Evolutionary conservation across 2,888 invertebrate species (phyloP), one percentile per base, ranked within the genome.

Genomic region (Cynaeus angustus): DNA sequence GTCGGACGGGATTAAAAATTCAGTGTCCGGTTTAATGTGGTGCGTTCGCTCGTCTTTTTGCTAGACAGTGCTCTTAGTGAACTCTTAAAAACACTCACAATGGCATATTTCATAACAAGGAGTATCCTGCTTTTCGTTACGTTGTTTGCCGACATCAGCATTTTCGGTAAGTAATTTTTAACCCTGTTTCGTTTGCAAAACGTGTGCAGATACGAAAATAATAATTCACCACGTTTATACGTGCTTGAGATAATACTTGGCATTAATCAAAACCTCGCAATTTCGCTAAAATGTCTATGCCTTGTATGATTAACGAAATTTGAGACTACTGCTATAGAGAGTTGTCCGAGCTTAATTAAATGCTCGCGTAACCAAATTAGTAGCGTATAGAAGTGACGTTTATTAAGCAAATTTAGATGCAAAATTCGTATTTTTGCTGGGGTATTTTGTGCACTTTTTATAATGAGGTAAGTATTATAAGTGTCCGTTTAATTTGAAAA

Each of bases 91-190:
- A 59, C 50, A 67, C 67, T 67, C 30, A 37, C 38, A 48, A 73
- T 73, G 73, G 73, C 65, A 28, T 70, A 56, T 53, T 64, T 71
- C 38, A 66, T 73, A 64, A 69, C 73, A 43, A 66, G 71, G 58
- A 71, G 70, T 66, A 66, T 72, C 46, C 67, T 70, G 41, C 52
- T 73, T 3, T 73, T 71, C 48, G 65, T 58, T 7, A 66, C 66
- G 12, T 28, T 73, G 14, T 73, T 73, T 50, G 73, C 68, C 1
- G 67, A 72, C 50, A 65, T 73, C 62, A 61, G 71, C 65, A 48
- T 73, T 68, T 67, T 72, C 37, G 73, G 73, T 73, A 52, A 73
- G 73, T 46, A 12, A 46, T 61, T 68, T 55, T 48, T 53, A 7
- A 43, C 26, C n/a, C n/a, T n/a, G n/a, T n/a, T n/a, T n/a, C n/a